Percentiles rank a stretch among this genome's conserved stretches.
phyloP scores from a whole-genome alignment of 1,140 invertebrate species.

The Drosophila sulfurigaster region DNA sequence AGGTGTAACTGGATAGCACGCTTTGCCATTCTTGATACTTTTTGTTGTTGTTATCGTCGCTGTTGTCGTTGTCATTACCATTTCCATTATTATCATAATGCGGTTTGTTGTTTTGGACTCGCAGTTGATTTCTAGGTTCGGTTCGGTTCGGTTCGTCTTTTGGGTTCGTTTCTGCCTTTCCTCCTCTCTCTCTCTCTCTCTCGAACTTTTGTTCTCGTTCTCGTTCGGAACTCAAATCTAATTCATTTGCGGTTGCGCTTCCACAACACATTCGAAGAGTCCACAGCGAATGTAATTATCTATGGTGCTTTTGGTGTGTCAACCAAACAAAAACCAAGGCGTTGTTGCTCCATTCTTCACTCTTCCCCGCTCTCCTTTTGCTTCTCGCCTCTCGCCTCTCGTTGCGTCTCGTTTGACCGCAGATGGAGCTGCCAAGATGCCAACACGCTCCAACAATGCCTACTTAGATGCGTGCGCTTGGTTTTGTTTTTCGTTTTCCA shows the following conservation, averaged over 20 bases:
- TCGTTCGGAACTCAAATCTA: slow-evolving; percentile 29
- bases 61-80: slow-evolving; percentile 54
- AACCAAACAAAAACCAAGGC: neutral
- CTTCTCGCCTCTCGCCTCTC: neutral
- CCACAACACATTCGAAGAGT: slow-evolving; percentile 2
- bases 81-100: slow-evolving; percentile 82
- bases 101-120: slow-evolving; percentile 22
- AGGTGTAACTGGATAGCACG: slow-evolving; percentile 40
- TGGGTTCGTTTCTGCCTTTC: slow-evolving; percentile 44
- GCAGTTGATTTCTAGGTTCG: neutral
- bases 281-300: slow-evolving; percentile 15
- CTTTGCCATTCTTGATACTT: slow-evolving; percentile 35
- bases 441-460: slow-evolving; percentile 70
- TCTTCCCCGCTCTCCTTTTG: neutral
- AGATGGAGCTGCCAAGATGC: slow-evolving; percentile 78
- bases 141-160: slow-evolving; percentile 30
- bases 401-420: slow-evolving; percentile 35
- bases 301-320: slow-evolving; percentile 19
- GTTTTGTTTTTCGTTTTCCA: slow-evolving; percentile 39
- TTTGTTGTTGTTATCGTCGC: neutral
- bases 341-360: neutral
- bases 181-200: slow-evolving; percentile 2
- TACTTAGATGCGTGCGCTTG: slow-evolving; percentile 51
- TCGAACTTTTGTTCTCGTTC: slow-evolving; percentile 24
- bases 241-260: slow-evolving; percentile 23